phyloP scores from a whole-genome alignment of 2,888 invertebrate genomes.

The Andrena trimmerana region DNA sequence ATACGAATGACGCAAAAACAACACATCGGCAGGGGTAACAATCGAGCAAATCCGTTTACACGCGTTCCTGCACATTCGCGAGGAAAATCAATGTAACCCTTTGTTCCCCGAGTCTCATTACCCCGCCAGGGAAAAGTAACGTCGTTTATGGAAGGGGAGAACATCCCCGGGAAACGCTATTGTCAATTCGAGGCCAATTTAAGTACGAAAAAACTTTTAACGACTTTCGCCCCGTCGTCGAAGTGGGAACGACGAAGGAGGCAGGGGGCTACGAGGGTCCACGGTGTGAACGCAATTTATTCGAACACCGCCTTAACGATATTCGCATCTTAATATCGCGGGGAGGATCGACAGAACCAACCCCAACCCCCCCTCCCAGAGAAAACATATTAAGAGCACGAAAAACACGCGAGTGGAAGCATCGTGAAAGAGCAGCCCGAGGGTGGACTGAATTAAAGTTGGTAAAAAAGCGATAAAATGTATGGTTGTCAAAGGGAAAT shows the following conservation, averaged over 20 bases:
- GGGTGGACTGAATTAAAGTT: conserved; percentile 10
- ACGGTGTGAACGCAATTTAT: conserved; percentile 57
- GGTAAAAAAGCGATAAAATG: too few species aligned
- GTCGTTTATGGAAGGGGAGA: conserved; percentile 13
- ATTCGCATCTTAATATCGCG: conserved; percentile 26
- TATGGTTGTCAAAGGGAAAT: neutral
- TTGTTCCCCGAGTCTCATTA: conserved; percentile 30
- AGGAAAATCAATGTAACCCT: conserved; percentile 25
- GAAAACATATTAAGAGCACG: conserved; percentile 29
- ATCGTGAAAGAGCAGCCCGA: neutral
- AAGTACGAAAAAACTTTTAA: conserved; percentile 71
- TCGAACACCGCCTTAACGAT: conserved; percentile 17
- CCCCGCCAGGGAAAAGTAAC: conserved; percentile 32
- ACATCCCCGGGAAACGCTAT: conserved; percentile 48
- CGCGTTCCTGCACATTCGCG: neutral
- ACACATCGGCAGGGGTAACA: neutral
- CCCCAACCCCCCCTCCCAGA: too few species aligned
- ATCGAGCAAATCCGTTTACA: neutral
- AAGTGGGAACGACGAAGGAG: conserved; percentile 25
- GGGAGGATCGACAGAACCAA: neutral
- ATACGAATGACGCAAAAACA: neutral
- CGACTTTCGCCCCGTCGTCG: conserved; percentile 60
- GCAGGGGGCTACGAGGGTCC: conserved; percentile 8
- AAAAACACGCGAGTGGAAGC: neutral
- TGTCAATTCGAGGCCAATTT: conserved; percentile 73